These are phyloP conservation scores for Thrips palmi DNA, from an alignment of 1,140 invertebrate genomes.

Conservation along the genomic window DNA sequence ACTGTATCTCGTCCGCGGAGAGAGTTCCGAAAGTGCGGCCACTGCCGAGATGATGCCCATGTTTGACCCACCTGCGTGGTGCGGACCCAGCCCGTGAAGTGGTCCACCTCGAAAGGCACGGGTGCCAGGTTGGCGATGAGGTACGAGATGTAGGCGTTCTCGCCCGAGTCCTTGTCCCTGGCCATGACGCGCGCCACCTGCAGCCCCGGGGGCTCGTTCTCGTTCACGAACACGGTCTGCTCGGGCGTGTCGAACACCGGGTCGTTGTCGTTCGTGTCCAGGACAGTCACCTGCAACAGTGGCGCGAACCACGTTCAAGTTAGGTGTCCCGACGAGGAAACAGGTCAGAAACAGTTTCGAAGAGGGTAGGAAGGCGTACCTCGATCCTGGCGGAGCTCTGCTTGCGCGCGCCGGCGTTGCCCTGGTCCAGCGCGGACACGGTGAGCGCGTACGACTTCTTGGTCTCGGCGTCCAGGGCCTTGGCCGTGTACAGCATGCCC, in stretches of 20 bases:
- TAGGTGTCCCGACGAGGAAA: too few relatives aligned
- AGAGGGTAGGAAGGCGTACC: too few relatives aligned
- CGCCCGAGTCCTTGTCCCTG: constrained; percentile 73
- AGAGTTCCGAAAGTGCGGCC: too few relatives aligned
- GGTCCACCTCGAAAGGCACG: constrained; percentile 90
- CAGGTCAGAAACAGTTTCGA: too few relatives aligned
- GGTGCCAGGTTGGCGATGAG: constrained; percentile 74
- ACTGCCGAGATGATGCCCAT: too few relatives aligned
- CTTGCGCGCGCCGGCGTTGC: constrained; percentile 60
- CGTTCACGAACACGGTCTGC: constrained; percentile 47
- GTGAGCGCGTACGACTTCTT: constrained; percentile 79
- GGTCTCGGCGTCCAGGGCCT: constrained; percentile 68
- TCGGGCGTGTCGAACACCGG: constrained; percentile 60
- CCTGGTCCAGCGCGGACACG: constrained; percentile 77
- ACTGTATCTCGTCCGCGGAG: too few relatives aligned
- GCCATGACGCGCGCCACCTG: constrained; percentile 66
- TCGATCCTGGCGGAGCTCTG: constrained; percentile 81
- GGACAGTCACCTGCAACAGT: too few relatives aligned
- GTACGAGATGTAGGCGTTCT: constrained; percentile 90
- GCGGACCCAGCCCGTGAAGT: constrained; percentile 74
- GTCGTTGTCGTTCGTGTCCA: constrained; percentile 85
- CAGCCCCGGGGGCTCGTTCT: constrained; percentile 74
- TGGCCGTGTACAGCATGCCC: constrained; percentile 74
- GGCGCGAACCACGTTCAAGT: too few relatives aligned
- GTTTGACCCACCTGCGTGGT: too few relatives aligned